phyloP scores from a whole-genome alignment of 2,888 invertebrate species.

The Oscheius sp. region DNA sequence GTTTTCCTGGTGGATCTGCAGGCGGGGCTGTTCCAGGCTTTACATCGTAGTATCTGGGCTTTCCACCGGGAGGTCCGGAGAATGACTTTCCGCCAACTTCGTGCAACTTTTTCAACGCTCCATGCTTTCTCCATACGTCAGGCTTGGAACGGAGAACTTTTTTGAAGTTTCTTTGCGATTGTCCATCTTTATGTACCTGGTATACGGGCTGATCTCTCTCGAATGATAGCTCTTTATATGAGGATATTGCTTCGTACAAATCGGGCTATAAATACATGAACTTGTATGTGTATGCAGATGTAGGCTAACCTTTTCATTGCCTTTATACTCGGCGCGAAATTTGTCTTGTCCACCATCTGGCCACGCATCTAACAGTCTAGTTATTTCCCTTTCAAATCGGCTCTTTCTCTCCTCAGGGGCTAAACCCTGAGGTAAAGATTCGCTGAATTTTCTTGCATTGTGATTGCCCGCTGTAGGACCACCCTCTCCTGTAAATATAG shows the following conservation, averaged over 20 bases:
- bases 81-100: constrained; percentile 6
- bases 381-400: constrained; percentile 7
- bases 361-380: constrained; percentile 4
- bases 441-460: neutral
- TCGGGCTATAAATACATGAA: neutral
- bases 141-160: constrained; percentile 14
- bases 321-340: constrained; percentile 4
- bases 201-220: neutral
- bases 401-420: neutral
- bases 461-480: neutral
- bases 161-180: constrained; percentile 7
- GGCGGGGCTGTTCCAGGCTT: constrained; percentile 1
- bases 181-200: constrained; percentile 20
- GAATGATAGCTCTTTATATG: neutral
- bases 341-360: constrained; percentile 17
- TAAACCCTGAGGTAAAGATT: neutral
- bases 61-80: constrained; percentile 2
- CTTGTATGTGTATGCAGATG: neutral
- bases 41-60: constrained; percentile 6
- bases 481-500: too few species aligned
- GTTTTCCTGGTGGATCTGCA: neutral
- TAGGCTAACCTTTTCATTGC: neutral
- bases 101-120: neutral
- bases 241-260: neutral
- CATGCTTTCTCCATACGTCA: constrained; percentile 11